phyloP scores from a whole-genome alignment of 1,140 invertebrate species.

The Whitmania pigra region DNA sequence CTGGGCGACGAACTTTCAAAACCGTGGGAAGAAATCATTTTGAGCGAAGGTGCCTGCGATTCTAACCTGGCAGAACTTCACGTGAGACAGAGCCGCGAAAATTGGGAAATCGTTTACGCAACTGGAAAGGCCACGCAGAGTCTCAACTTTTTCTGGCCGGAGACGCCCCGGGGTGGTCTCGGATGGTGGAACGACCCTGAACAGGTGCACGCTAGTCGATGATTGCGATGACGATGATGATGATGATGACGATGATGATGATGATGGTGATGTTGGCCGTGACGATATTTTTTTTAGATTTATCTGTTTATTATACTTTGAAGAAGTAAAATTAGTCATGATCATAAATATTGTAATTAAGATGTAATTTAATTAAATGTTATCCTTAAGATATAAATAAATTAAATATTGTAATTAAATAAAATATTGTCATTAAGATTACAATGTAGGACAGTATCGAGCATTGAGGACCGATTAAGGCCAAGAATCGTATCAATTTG shows the following conservation, averaged over 20 bases:
- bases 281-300: too few species aligned
- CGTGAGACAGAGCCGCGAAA: background rate
- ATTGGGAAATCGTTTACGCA: conserved; percentile 12
- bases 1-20: background rate
- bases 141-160: conserved; percentile 10
- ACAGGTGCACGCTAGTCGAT: background rate
- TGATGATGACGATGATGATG: background rate
- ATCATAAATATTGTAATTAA: too few species aligned
- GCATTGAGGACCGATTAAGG: too few species aligned
- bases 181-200: conserved; percentile 12
- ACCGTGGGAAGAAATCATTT: background rate
- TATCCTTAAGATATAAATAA: too few species aligned
- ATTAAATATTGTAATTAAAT: too few species aligned
- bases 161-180: background rate
- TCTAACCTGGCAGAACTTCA: background rate
- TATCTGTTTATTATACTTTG: too few species aligned
- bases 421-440: too few species aligned
- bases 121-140: background rate
- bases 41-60: conserved; percentile 8
- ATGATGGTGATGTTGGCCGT: background rate
- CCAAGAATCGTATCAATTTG: too few species aligned
- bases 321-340: too few species aligned
- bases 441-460: too few species aligned
- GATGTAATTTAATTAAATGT: too few species aligned
- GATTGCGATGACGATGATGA: background rate